These are phyloP conservation scores for Drosophila tristis DNA, from an alignment of 1,140 invertebrate genomes.

Conservation along the genomic window DNA sequence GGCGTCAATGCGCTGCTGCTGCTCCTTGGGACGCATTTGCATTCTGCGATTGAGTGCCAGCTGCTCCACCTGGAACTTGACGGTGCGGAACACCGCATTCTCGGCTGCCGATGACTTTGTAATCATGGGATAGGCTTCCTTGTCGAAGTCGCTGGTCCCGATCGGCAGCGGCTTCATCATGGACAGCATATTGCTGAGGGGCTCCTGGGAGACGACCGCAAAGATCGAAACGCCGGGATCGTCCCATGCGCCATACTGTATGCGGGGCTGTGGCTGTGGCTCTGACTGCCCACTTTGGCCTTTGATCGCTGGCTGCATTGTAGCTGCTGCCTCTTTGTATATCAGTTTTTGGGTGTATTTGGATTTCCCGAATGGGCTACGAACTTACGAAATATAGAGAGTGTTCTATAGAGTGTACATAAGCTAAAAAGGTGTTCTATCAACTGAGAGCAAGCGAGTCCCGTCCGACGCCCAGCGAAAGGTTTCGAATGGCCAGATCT, in stretches of 20 bases:
- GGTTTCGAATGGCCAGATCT: too few relatives aligned
- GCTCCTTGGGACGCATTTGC: slow-evolving; percentile 28
- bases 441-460: too few relatives aligned
- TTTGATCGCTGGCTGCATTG: too few relatives aligned
- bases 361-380: too few relatives aligned
- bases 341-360: too few relatives aligned
- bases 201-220: slow-evolving; percentile 56
- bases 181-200: slow-evolving; percentile 45
- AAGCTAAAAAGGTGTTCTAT: too few relatives aligned
- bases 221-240: slow-evolving; percentile 55
- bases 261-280: slow-evolving; percentile 2
- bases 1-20: slow-evolving; percentile 22
- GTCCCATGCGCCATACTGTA: slow-evolving; percentile 53
- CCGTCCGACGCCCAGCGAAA: too few relatives aligned
- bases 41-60: slow-evolving; percentile 51
- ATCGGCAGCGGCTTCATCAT: slow-evolving; percentile 26
- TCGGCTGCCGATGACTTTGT: slow-evolving; percentile 12
- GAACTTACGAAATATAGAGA: too few relatives aligned
- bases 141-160: slow-evolving; percentile 17
- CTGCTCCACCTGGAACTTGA: slow-evolving; percentile 60
- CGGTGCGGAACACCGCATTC: slow-evolving; percentile 24
- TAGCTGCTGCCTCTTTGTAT: too few relatives aligned
- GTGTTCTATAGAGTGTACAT: too few relatives aligned
- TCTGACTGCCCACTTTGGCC: too few relatives aligned
- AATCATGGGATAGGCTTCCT: slow-evolving; percentile 35